Conservation (phyloP, 2,113 vertebrate genomes). For the Lophotis ruficrista region DNA sequence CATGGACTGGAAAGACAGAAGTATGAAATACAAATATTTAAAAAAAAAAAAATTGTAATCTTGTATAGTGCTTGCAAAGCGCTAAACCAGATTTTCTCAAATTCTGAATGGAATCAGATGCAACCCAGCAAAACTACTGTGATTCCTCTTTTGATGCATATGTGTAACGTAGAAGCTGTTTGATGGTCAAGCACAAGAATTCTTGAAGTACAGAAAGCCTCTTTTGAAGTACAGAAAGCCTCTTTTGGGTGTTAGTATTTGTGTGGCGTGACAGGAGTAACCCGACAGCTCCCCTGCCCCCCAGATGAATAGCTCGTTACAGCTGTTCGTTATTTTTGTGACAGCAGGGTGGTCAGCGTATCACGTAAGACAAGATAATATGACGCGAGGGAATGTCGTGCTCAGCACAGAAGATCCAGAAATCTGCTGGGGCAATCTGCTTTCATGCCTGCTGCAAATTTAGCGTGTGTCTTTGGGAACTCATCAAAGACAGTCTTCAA, state of each 20-base stretch:
- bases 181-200: background rate
- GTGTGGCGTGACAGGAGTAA: background rate
- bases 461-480: background rate
- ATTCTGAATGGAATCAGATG: background rate
- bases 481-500: background rate
- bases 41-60: no score
- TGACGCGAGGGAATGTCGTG: background rate
- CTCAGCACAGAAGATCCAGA: background rate
- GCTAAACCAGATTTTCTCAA: no score
- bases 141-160: background rate
- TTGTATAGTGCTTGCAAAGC: no score
- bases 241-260: background rate
- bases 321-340: background rate
- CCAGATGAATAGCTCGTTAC: fast-evolving
- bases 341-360: background rate
- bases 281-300: fast-evolving
- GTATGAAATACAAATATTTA: no score
- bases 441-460: background rate
- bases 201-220: fast-evolving
- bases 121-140: background rate
- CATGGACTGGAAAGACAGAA: no score
- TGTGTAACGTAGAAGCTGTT: background rate
- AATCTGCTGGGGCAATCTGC: background rate
- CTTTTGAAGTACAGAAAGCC: fast-evolving
- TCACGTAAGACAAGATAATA: background rate